Evolutionary conservation across 2,888 invertebrate species (phyloP), one percentile per base, ranked within the genome.

Genomic region (Carpatolechia fugitivella): DNA sequence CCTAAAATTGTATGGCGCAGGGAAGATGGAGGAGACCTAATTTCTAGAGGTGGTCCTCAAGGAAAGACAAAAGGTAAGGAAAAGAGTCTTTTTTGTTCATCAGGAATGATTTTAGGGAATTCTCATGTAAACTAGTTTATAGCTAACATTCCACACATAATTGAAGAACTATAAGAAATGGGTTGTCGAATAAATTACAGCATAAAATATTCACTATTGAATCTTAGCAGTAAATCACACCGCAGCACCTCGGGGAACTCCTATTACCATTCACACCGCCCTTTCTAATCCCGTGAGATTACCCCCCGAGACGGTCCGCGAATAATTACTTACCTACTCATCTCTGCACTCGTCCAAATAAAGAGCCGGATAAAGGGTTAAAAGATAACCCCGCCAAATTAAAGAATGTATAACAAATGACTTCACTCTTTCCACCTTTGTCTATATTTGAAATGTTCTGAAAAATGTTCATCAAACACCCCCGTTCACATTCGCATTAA

Each of bases 1-100:
- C 97, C 97, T 0, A 94, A 94, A 71, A 96, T 97, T 67, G 92
- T 94, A 20, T 97, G 97, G 97, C 92, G 94, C 61, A 92, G 97
- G 58, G 97, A 97, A 85, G 97, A 97, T 75, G 95, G 95, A 2
- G 93, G 94, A 2, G 94, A 95, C 62, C 95, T 97, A 60, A 94
- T 96, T 59, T 93, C 95, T 52, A 92, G 96, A 68, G 93, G 93
- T 62, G 93, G 94, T 16, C 91, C 92, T 52, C 93, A 93, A 69
- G 93, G 93, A 54, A 95, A 95, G 86, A 94, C 93, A 54, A 95
- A 94, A 92, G 93, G 95, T 59, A 56, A 48, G 31, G 7, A 1
- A 1, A 33, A 16, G 11, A 1, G 1, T 31, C 16, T 20, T 11
- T 47, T 47, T 47, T 4, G n/a, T 30, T 14, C 3, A 13, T 29